Percentiles rank a stretch among this genome's conserved stretches.
phyloP scores from a whole-genome alignment of 1,140 invertebrate species.

The Oreohelix idahoensis region DNA sequence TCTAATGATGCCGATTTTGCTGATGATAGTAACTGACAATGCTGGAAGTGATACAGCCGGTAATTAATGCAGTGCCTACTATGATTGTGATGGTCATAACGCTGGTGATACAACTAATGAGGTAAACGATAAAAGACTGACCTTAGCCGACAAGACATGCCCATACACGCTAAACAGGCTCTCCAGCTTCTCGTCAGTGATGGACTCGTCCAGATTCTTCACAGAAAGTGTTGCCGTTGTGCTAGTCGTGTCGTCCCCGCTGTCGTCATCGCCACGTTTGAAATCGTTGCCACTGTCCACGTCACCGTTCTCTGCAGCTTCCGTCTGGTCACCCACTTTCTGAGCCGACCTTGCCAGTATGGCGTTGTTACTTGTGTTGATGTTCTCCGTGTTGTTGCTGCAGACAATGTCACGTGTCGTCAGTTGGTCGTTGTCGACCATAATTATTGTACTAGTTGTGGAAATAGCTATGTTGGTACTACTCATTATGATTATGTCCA shows the following conservation, averaged over 20 bases:
- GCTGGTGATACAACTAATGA: too few relatives aligned
- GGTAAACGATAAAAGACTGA: too few relatives aligned
- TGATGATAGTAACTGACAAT: too few relatives aligned
- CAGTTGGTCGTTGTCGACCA: background rate
- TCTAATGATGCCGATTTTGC: too few relatives aligned
- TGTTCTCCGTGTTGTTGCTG: slow-evolving; percentile 40
- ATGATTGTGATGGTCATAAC: too few relatives aligned
- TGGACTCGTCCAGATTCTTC: slow-evolving; percentile 40
- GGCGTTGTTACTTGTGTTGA: slow-evolving; percentile 41
- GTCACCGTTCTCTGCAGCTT: slow-evolving; percentile 6
- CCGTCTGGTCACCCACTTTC: slow-evolving; percentile 4
- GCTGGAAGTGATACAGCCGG: too few relatives aligned
- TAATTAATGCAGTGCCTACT: too few relatives aligned
- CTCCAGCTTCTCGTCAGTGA: slow-evolving; percentile 40
- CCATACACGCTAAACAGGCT: slow-evolving; percentile 37
- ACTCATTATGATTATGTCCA: too few relatives aligned
- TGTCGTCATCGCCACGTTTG: slow-evolving; percentile 1
- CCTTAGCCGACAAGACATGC: slow-evolving; percentile 38
- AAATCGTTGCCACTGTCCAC: slow-evolving; percentile 1
- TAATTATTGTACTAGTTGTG: too few relatives aligned
- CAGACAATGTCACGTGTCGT: background rate
- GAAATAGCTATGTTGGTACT: too few relatives aligned
- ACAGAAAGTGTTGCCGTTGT: slow-evolving; percentile 34
- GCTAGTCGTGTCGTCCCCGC: slow-evolving; percentile 22
- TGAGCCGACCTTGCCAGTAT: slow-evolving; percentile 3